These are phyloP conservation scores for Zalophus californianus DNA, from an alignment of 2,797 vertebrate species.

Conservation along the genomic window DNA sequence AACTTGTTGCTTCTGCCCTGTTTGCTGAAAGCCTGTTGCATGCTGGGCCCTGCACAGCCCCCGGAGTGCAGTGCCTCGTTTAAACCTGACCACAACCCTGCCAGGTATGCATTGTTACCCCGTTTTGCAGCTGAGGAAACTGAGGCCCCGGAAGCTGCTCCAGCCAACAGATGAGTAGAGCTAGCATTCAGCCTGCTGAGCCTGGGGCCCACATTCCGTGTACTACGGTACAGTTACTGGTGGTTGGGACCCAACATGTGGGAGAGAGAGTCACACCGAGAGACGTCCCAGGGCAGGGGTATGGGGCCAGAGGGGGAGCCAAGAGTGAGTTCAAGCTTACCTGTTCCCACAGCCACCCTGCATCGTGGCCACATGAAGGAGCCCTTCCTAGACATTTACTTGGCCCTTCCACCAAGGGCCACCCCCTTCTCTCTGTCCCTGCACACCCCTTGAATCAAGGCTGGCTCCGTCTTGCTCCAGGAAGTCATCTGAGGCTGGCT, in stretches of 20 bases:
- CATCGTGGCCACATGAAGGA: neutral
- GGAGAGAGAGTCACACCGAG: neutral
- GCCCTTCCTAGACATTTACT: neutral
- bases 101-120: neutral
- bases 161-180: neutral
- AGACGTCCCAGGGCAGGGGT: too few species aligned
- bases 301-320: neutral
- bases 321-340: neutral
- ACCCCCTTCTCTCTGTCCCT: neutral
- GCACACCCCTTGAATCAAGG: neutral
- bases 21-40: neutral
- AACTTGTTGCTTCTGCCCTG: neutral
- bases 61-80: neutral
- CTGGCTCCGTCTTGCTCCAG: neutral
- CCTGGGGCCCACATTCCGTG: rapidly evolving
- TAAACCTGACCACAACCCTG: neutral
- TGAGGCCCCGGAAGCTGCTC: neutral
- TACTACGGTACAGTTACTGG: too few species aligned
- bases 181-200: neutral
- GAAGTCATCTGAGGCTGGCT: neutral
- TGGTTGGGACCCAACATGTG: neutral
- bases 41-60: too few species aligned
- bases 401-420: neutral
- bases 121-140: neutral
- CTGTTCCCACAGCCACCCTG: neutral